Evolutionary conservation across 2,888 invertebrate genomes (phyloP).

Genomic region (Liodrosophila aerea): DNA sequence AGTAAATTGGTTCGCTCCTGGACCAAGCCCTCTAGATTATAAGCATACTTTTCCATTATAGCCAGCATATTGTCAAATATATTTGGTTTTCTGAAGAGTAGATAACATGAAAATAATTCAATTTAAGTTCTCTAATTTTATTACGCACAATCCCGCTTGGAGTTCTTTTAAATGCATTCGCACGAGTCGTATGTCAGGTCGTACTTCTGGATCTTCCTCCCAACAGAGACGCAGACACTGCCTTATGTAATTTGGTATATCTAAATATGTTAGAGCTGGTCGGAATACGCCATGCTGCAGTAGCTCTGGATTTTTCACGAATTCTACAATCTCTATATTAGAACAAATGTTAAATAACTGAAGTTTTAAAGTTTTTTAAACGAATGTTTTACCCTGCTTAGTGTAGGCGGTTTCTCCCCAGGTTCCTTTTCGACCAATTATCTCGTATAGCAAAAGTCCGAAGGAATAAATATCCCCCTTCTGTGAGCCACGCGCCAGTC

Average conservation of each 20-base stretch:
- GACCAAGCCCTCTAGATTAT: conserved; percentile 91
- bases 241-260: conserved; percentile 89
- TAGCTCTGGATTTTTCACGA: conserved; percentile 84
- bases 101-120: not conserved
- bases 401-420: conserved; percentile 88
- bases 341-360: not conserved
- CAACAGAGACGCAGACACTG: conserved; percentile 90
- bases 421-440: conserved; percentile 90
- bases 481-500: conserved; percentile 88
- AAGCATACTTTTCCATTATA: conserved; percentile 95
- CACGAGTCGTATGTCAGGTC: conserved; percentile 90
- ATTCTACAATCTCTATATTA: conserved; percentile 85
- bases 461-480: conserved; percentile 93
- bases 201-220: conserved; percentile 89
- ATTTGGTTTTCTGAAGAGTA: conserved; percentile 87
- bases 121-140: not conserved
- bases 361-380: too few species aligned
- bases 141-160: conserved; percentile 86
- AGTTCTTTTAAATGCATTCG: conserved; percentile 90
- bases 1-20: conserved; percentile 92
- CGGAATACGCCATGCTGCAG: conserved; percentile 84
- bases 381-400: conserved; percentile 84
- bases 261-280: conserved; percentile 86
- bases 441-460: conserved; percentile 92
- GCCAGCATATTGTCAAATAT: conserved; percentile 95